phyloP scores from a whole-genome alignment of 37 sponge, comb jelly and placozoan genomes.

The Theonella swinhoei region DNA sequence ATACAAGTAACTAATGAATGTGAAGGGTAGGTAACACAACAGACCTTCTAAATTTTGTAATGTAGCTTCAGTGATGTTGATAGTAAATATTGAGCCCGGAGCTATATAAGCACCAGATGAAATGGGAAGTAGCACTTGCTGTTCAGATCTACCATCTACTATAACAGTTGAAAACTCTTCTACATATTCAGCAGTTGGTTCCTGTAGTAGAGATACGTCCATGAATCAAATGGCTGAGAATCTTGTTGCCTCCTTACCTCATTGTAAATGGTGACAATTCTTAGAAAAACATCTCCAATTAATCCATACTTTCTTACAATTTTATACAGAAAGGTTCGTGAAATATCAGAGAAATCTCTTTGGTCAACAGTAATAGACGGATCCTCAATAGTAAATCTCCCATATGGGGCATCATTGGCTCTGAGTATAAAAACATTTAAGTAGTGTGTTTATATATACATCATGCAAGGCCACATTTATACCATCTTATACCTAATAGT shows the following conservation, averaged over 20 bases:
- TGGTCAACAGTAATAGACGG: background rate
- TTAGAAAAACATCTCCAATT: conserved; percentile 26
- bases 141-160: background rate
- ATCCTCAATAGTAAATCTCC: conserved; percentile 26
- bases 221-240: too few relatives aligned
- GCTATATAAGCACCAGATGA: conserved; percentile 42
- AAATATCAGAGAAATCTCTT: background rate
- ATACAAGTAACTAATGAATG: background rate
- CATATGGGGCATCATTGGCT: conserved; percentile 65
- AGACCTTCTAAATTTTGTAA: background rate
- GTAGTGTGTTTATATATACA: background rate
- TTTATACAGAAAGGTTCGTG: conserved; percentile 35
- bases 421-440: conserved; percentile 7
- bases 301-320: conserved; percentile 39
- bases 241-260: conserved; percentile 39
- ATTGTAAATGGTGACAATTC: conserved; percentile 22
- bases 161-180: background rate
- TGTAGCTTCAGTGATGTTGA: conserved; percentile 47
- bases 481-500: conserved; percentile 42
- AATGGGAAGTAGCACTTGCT: conserved; percentile 34
- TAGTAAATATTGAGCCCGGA: conserved; percentile 38
- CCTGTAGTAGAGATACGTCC: background rate
- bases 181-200: conserved; percentile 8
- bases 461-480: background rate
- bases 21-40: background rate